Base-by-base conservation (phyloP, 2,888 invertebrate species). In the Himalopsyche kuldschensis region DNA sequence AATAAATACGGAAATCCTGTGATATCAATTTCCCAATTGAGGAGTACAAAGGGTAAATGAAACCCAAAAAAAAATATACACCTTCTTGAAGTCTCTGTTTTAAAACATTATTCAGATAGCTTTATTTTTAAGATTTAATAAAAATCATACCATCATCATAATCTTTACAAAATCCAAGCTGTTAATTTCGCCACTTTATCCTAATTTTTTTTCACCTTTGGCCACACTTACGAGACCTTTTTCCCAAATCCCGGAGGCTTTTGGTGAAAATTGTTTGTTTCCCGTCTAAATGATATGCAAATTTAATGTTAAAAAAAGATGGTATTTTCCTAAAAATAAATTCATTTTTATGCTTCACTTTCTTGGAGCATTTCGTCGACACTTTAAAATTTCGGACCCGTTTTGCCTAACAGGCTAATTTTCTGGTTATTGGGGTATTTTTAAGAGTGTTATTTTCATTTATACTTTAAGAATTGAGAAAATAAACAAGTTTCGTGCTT, bases 251-350 rank as follows among this genome's bases (percentile, higher is more conserved):
- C 27, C 17, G 11, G 27, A 10, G 47, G 75, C 31, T 75, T 48
- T 46, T 30, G 20, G 75, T 24, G 47, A 46, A 75, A 47, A 81
- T 75, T 81, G 48, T 80, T 80, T 80, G 80, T 76, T 81, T 81
- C 47, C 80, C 24, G 47, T 47, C 80, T 77, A 81, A 81, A 81
- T 81, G 32, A 81, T 78, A 81, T 81, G 77, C 77, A 81, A 81
- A 81, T 81, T 81, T 81, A 78, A 81, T 81, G 81, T 76, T 77
- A 48, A 77, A 77, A 41, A 41, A 81, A 55, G 77, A 81, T 78
- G 41, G 81, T 17, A 24, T 48, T 78, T 24, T 35, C 63, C 32
- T 15, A 24, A 30, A 41, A 76, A 63, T 81, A 81, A 81, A 81
- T 81, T 81, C 81, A 55, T 15, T 31, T 81, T 41, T 55, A 48